These are phyloP conservation scores for Argyrosomus regius DNA, from an alignment of 2,797 vertebrate genomes.

Conservation along the genomic window DNA sequence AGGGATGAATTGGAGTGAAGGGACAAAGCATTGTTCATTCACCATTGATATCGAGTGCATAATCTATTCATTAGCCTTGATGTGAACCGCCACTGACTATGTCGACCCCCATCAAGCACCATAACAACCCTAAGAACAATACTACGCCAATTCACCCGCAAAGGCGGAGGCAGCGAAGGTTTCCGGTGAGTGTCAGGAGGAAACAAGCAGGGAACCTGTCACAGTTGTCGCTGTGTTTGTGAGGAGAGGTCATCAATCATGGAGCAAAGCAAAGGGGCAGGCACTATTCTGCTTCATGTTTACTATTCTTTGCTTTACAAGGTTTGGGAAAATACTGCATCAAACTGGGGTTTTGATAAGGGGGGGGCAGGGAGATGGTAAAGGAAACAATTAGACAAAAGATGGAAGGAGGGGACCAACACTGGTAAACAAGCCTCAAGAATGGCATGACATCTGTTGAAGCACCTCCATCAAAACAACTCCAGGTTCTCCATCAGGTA, in stretches of 20 bases:
- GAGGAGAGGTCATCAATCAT: conserved; percentile 74
- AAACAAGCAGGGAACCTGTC: conserved; percentile 66
- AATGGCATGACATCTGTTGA: conserved; percentile 48
- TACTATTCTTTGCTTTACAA: conserved; percentile 31
- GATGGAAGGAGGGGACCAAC: conserved; percentile 6
- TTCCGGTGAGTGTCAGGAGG: conserved; percentile 74
- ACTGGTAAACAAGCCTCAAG: conserved; percentile 53
- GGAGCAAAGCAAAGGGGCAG: conserved; percentile 39
- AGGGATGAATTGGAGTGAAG: conserved; percentile 65
- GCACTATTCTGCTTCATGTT: conserved; percentile 45
- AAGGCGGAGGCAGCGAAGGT: conserved; percentile 54
- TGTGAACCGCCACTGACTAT: conserved; percentile 65
- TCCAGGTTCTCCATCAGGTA: conserved; percentile 61
- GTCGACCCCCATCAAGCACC: conserved; percentile 68
- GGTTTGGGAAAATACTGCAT: conserved; percentile 48
- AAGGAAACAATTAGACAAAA: conserved; percentile 29
- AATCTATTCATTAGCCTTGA: conserved; percentile 74
- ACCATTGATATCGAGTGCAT: conserved; percentile 73
- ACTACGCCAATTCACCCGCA: conserved; percentile 40
- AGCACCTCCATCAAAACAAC: conserved; percentile 59
- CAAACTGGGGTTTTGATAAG: conserved; percentile 34
- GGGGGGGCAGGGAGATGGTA: conserved; percentile 59
- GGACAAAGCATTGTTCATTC: conserved; percentile 73
- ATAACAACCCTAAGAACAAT: conserved; percentile 69
- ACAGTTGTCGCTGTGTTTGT: conserved; percentile 58